Evolutionary conservation across 2,113 vertebrate genomes (phyloP), one percentile per base, ranked within the genome.

Genomic region (Caranx ignobilis): DNA sequence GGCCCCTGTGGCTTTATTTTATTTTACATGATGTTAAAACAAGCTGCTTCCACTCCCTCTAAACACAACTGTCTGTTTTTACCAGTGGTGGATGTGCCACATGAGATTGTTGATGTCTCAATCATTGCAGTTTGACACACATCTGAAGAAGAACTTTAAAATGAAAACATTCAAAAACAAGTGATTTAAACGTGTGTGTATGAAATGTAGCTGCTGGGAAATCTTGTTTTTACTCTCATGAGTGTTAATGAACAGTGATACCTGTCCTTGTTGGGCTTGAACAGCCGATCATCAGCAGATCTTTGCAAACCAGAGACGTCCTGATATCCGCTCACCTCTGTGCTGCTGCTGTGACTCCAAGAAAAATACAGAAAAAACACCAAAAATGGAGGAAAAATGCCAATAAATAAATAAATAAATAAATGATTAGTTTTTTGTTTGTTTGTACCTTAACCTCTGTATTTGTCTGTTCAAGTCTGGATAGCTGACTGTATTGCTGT

Each of bases 391-490:
- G 26, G 26, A 26, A 26, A 26, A 26, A 26, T 26, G 26, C 26
- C 26, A 26, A 26, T 26, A 26, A 26, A 26, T 11, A 41, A 41
- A 41, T 41, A 5, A n/a, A n/a, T n/a, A 39, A 39, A 2, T 11
- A 41, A 41, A 41, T 41, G 8, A 5, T 37, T 37, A 41, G 39
- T 41, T 41, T 41, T 26, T 26, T 26, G 26, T 26, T 26, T 26
- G 1, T 26, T 26, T 26, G 26, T 10, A 86, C 88, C 75, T 83
- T 43, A 65, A 65, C 9, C 15, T 52, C 15, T 84, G 74, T 1
- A 86, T 15, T 32, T 71, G 77, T 34, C 34, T 16, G 68, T 54
- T 63, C 11, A 87, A 2, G 55, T 87, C 77, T 63, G 15, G 21
- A 32, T 88, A 84, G 39, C 31, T 45, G 59, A 84, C 77, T 37